These are phyloP conservation scores for Dicroscelio sp. DNA, from an alignment of 2,888 invertebrate genomes.

Conservation along the genomic window DNA sequence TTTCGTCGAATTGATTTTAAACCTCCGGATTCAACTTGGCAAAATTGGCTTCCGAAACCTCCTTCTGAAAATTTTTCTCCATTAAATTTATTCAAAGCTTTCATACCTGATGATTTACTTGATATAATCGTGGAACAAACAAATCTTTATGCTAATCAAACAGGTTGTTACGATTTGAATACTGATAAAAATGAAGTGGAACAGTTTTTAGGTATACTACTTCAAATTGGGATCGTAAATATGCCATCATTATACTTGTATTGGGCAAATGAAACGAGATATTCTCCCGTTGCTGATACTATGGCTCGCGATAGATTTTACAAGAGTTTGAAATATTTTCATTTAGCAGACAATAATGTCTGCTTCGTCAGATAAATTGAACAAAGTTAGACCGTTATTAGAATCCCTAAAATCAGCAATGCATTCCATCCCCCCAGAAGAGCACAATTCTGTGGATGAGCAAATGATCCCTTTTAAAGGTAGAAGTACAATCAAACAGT, in stretches of 20 bases:
- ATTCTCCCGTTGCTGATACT: conserved; percentile 34
- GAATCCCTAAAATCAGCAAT: conserved; percentile 32
- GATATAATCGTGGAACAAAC: conserved; percentile 43
- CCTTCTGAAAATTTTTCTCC: neutral
- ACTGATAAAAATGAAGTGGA: conserved; percentile 27
- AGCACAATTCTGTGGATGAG: conserved; percentile 36
- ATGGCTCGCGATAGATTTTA: conserved; percentile 50
- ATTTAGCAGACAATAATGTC: conserved; percentile 50
- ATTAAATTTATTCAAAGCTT: conserved; percentile 10
- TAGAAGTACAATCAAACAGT: conserved; percentile 15
- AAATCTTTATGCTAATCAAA: conserved; percentile 47
- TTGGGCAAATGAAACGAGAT: conserved; percentile 35
- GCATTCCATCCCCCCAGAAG: conserved; percentile 43
- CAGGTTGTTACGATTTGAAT: conserved; percentile 28
- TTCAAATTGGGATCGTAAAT: conserved; percentile 47
- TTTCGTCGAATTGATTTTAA: neutral
- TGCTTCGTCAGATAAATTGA: conserved; percentile 24
- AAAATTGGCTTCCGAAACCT: neutral
- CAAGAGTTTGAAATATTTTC: conserved; percentile 26
- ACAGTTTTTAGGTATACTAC: conserved; percentile 45
- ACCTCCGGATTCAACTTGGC: neutral
- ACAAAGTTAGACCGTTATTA: conserved; percentile 30
- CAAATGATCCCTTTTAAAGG: conserved; percentile 51
- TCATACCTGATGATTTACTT: conserved; percentile 35
- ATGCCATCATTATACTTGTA: conserved; percentile 23